phyloP scores from a whole-genome alignment of 2,797 vertebrate genomes.

The Sphenopsis melanotis region DNA sequence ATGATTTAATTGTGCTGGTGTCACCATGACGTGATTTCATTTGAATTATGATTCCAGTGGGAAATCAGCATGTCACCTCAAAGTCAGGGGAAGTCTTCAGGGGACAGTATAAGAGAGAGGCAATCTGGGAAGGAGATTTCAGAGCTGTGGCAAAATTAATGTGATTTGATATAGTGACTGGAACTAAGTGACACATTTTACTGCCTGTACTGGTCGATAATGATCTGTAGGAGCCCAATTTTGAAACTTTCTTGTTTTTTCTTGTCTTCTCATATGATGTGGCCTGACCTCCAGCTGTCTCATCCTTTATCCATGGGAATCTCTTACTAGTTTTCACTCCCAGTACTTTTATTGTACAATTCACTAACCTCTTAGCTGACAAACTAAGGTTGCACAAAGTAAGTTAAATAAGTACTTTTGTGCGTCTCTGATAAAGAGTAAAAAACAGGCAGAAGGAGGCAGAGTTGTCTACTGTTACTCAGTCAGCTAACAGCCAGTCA shows the following conservation, averaged over 20 bases:
- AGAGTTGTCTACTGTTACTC: background rate
- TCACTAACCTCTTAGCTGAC: background rate
- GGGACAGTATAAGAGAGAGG: background rate
- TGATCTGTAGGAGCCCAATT: background rate
- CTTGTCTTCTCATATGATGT: background rate
- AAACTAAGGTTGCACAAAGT: background rate
- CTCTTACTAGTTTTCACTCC: background rate
- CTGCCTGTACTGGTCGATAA: background rate
- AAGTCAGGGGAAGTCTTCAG: background rate
- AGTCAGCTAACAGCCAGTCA: background rate
- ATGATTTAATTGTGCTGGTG: constrained; percentile 36
- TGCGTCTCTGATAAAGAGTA: background rate
- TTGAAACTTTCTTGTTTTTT: background rate
- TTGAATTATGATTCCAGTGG: background rate
- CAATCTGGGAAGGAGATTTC: background rate
- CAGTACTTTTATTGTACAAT: background rate
- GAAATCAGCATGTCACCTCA: background rate
- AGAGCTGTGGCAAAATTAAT: background rate
- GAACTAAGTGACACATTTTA: background rate
- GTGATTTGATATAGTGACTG: background rate
- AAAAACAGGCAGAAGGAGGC: background rate
- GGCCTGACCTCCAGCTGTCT: background rate
- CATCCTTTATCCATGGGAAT: background rate
- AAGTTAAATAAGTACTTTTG: background rate
- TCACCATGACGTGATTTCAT: background rate